Conservation (phyloP, 2,797 vertebrate species). For the Falco peregrinus region DNA sequence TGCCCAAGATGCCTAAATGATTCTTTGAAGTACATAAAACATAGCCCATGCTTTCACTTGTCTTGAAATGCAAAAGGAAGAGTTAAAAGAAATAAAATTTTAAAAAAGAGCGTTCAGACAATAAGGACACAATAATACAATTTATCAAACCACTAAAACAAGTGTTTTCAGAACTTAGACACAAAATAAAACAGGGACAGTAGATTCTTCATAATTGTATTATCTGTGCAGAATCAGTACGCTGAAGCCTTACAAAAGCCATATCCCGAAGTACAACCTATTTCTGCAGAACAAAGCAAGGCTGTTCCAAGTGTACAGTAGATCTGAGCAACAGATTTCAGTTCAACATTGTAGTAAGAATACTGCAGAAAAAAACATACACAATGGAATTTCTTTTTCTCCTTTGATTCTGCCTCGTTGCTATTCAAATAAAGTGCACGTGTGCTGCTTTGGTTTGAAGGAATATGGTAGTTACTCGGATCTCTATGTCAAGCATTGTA, state of each 20-base stretch:
- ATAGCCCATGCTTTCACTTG: neutral
- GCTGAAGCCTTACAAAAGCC: neutral
- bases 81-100: neutral
- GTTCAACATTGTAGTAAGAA: neutral
- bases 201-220: neutral
- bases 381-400: neutral
- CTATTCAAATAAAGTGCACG: neutral
- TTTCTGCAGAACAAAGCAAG: neutral
- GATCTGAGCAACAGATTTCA: neutral
- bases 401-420: neutral
- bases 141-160: neutral
- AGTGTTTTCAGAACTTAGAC: neutral
- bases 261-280: neutral
- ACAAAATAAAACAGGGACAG: neutral
- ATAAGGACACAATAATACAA: rapidly evolving
- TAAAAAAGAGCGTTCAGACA: neutral
- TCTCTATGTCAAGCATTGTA: neutral
- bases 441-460: neutral
- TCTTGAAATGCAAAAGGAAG: neutral
- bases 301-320: neutral
- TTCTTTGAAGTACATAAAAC: neutral
- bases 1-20: neutral
- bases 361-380: rapidly evolving
- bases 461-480: neutral
- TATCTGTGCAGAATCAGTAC: rapidly evolving